Evolutionary conservation across 92 coral and sea anemone genomes (phyloP), one percentile per base, ranked within the genome.

Genomic region (Parazoanthus swiftii): DNA sequence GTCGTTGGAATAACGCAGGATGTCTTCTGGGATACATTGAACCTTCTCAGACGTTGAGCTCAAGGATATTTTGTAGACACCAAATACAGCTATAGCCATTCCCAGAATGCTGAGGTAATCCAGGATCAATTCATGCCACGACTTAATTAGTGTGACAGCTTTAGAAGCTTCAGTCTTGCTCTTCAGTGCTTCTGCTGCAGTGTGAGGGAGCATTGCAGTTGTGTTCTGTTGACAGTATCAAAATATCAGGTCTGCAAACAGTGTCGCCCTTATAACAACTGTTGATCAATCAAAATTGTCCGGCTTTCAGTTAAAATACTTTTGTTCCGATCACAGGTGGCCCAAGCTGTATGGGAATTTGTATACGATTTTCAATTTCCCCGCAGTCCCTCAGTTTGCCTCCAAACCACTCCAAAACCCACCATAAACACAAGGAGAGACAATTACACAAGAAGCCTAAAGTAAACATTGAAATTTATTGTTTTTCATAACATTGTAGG

Each of bases 21-120:
- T 29, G 36, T 72, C 37, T 35, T 18, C 42, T 10, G 76, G 76
- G 16, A 72, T 35, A 72, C 76, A 72, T 23, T 72, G 76, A 20
- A 72, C 76, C 20, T 20, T 29, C 39, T 72, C 76, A 6, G 76
- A 18, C 10, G 42, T 35, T 26, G 76, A 29, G 16, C 39, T 33
- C 39, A 72, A 20, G 8, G 76, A 72, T 3, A 72, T 29, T 26
- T 39, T 26, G 20, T 33, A 72, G 39, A 72, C 42, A 26, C 76
- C 76, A 29, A 72, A 72, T 20, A 35, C 76, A 33, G 37, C 76
- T 26, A 1, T 71, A 3, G 38, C 76, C 76, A 71, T 25, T 71
- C 76, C 76, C 15, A 71, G 39, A 71, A 72, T 72, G 76, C 76
- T 35, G 76, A 72, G 39, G 38, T 72, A 72, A 35, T 29, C 76